These are phyloP conservation scores for Diglossa cyanea DNA, from an alignment of 2,797 vertebrate genomes.

Conservation along the genomic window DNA sequence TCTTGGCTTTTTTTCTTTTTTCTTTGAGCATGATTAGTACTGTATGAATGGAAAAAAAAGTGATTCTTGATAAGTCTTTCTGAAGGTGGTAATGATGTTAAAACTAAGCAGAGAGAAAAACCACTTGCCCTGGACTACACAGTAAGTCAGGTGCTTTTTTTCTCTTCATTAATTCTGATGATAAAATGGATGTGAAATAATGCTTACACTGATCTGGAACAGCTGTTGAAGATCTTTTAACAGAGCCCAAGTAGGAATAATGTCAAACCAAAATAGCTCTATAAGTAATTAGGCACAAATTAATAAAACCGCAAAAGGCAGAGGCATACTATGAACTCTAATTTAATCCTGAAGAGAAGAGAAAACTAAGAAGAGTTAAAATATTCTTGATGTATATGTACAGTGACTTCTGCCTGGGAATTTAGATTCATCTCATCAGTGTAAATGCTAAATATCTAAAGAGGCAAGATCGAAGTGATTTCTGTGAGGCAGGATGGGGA, in stretches of 20 bases:
- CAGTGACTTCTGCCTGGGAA: not conserved
- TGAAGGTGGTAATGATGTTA: not conserved
- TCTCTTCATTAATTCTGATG: constrained; percentile 3
- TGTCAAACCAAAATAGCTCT: constrained; percentile 13
- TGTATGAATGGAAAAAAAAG: not conserved
- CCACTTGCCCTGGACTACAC: not conserved
- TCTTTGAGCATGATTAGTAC: not conserved
- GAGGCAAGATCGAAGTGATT: not conserved
- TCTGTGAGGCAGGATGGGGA: not conserved
- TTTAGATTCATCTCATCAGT: not conserved
- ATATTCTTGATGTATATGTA: not conserved
- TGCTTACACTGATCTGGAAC: constrained; percentile 23
- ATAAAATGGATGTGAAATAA: constrained; percentile 43
- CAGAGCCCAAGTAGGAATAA: not conserved
- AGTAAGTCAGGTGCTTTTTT: not conserved
- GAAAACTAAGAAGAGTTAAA: not conserved
- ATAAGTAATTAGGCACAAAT: constrained; percentile 8
- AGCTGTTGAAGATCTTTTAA: constrained; percentile 33
- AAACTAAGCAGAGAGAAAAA: not conserved
- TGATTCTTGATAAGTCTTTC: not conserved
- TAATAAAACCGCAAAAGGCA: constrained; percentile 1
- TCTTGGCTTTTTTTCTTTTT: not conserved
- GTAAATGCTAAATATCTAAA: not conserved
- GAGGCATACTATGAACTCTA: not conserved
- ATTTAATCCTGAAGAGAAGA: not conserved